phyloP scores from a whole-genome alignment of 2,888 invertebrate species.

The Pheosia gnoma region DNA sequence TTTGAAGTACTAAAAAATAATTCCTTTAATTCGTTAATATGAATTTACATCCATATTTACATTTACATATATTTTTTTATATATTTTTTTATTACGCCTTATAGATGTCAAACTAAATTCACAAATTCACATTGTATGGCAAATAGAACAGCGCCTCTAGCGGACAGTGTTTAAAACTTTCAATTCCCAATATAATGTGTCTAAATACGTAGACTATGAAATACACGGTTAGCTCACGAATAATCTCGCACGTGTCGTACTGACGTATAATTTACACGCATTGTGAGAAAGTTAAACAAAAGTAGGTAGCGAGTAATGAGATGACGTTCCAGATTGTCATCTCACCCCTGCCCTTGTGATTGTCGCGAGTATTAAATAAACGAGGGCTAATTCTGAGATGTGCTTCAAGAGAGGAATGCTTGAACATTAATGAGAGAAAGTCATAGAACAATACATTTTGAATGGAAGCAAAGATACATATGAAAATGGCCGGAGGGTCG shows the following conservation, averaged over 20 bases:
- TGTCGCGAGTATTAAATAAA: constrained; percentile 73
- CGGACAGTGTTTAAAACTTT: too few relatives aligned
- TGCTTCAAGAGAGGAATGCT: constrained; percentile 49
- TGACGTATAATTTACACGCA: neutral
- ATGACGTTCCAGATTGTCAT: constrained; percentile 63
- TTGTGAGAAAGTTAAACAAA: constrained; percentile 22
- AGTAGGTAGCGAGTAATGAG: constrained; percentile 58
- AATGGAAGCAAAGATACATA: neutral
- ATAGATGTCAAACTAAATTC: too few relatives aligned
- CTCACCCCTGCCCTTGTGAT: constrained; percentile 51
- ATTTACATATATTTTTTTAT: too few relatives aligned
- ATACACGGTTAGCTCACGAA: too few relatives aligned
- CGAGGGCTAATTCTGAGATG: constrained; percentile 64
- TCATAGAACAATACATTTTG: neutral
- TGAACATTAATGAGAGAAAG: constrained; percentile 51
- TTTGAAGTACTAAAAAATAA: too few relatives aligned
- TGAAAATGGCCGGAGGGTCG: neutral
- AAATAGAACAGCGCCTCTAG: too few relatives aligned
- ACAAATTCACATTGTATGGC: too few relatives aligned
- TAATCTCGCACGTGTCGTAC: neutral
- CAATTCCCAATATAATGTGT: too few relatives aligned
- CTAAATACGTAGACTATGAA: too few relatives aligned
- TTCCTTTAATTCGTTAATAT: too few relatives aligned
- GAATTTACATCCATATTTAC: too few relatives aligned
- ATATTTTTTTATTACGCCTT: too few relatives aligned